phyloP scores from a whole-genome alignment of 2,797 vertebrate genomes.

The Lithobates sylvaticus region DNA sequence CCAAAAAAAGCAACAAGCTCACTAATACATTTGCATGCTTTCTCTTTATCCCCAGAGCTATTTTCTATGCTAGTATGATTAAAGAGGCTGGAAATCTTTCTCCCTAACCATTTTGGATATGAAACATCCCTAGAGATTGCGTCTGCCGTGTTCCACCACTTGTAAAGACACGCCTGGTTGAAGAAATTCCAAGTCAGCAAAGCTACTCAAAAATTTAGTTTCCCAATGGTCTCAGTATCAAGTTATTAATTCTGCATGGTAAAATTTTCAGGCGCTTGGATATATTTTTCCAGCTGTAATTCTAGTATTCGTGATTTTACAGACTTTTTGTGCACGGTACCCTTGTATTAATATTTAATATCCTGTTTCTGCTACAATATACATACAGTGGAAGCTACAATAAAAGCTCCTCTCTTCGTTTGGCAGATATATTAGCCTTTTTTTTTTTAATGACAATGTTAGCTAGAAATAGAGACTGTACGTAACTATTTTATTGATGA shows the following conservation, averaged over 20 bases:
- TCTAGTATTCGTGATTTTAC: slow-evolving; percentile 8
- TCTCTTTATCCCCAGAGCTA: slow-evolving; percentile 10
- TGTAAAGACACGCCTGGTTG: slow-evolving; percentile 51
- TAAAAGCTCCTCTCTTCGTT: slow-evolving; percentile 19
- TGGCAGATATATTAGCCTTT: slow-evolving; percentile 13
- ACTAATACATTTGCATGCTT: slow-evolving; percentile 1
- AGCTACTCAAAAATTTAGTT: slow-evolving; percentile 44
- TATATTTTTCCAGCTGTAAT: not conserved
- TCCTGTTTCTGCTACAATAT: slow-evolving; percentile 13
- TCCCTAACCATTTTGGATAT: slow-evolving; percentile 21
- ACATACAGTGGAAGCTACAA: slow-evolving; percentile 10
- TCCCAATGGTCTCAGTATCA: slow-evolving; percentile 38
- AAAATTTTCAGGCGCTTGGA: slow-evolving; percentile 20
- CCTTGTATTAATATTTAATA: slow-evolving; percentile 29
- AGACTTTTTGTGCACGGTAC: slow-evolving; percentile 12
- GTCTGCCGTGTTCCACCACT: slow-evolving; percentile 38
- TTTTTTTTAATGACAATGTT: slow-evolving; percentile 21
- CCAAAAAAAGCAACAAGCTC: slow-evolving; percentile 7
- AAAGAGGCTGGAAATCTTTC: slow-evolving; percentile 23
- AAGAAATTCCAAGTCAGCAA: slow-evolving; percentile 48
- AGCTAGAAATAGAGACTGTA: not conserved
- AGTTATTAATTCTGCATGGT: slow-evolving; percentile 46
- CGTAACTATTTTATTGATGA: slow-evolving; percentile 6
- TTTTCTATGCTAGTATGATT: slow-evolving; percentile 31
- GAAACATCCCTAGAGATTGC: slow-evolving; percentile 28